A percentile compares a stretch with the other conserved stretches of the same genome.
Evolutionary conservation across 2,113 vertebrate genomes (phyloP).

Genomic region (Petrocephalus microphthalmus): DNA sequence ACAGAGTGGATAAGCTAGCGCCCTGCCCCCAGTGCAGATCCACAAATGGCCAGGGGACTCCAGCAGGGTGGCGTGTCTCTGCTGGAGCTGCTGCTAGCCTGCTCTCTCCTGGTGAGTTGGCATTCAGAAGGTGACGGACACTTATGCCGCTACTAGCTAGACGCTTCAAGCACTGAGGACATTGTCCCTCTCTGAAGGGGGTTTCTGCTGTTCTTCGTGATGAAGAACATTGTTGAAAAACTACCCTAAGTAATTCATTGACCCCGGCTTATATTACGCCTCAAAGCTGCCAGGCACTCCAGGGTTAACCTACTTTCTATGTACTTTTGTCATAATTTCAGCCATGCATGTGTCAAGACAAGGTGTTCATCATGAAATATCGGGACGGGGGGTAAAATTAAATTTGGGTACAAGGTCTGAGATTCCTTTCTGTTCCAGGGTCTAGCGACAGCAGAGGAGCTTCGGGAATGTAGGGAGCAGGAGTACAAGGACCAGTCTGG

Average conservation of each 20-base stretch:
- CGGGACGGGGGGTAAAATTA: not conserved
- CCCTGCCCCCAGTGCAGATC: not conserved
- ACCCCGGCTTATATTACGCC: not conserved
- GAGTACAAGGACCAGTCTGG: constrained; percentile 80
- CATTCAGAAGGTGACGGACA: not conserved
- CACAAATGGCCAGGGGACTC: constrained; percentile 48
- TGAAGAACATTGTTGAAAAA: not conserved
- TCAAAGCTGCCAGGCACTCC: not conserved
- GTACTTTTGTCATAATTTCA: no score
- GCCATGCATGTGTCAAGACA: not conserved
- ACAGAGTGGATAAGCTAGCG: constrained; percentile 29
- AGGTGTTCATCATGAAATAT: not conserved
- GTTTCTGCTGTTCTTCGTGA: not conserved
- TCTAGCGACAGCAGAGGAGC: constrained; percentile 71
- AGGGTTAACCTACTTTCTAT: not conserved
- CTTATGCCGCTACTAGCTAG: not conserved
- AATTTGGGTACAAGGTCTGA: not conserved
- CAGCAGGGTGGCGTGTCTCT: constrained; percentile 34
- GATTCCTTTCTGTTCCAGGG: constrained; percentile 54
- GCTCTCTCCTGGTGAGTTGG: constrained; percentile 48
- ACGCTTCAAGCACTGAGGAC: not conserved
- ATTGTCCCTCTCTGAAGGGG: not conserved
- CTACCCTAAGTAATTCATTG: not conserved
- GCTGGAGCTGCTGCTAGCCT: constrained; percentile 43
- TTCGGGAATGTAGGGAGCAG: constrained; percentile 81